Evolutionary conservation across 1,140 invertebrate species (phyloP), one percentile per base, ranked within the genome.

Genomic region (Phthorimaea operculella): DNA sequence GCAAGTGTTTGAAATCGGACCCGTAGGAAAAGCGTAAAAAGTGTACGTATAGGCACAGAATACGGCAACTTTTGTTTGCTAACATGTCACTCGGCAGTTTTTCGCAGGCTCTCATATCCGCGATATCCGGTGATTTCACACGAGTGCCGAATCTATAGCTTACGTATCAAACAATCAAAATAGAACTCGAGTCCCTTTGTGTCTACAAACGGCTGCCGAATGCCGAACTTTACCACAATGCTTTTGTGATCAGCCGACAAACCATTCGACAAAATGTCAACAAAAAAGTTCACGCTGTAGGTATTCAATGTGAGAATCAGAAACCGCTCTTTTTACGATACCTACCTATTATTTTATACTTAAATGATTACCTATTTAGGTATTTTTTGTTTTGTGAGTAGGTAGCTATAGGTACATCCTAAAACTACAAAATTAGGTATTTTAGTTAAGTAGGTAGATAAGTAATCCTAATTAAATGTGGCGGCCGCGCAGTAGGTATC

Each of bases 111-210:
- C 67, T 64, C 64, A 36, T 54, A 64, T 60, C 17, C 55, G 59
- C 70, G 63, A 73, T 62, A 6, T 4, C 2, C 73, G 69, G 68
- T 55, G 69, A 68, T 59, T 70, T 60, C 52, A 58, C 55, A 73
- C 63, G 74, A 78, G 71, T 74, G 67, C 64, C 60, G 61, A 66
- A 58, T 70, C 68, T 74, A 70, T 71, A 66, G 68, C 75, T 72
- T 76, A 66, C 60, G 58, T 77, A 76, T 80, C 72, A 68, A 72
- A 81, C 68, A 74, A 79, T 82, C 77, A 82, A 77, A 82, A 80
- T 66, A 79, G 58, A 72, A 72, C 63, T 59, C 56, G 64, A 68
- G 61, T 68, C 64, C 68, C 66, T 70, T 73, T 73, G 60, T 45
- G 15, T 72, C 54, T 57, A 62, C 66, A 66, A 74, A 72, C 67